A percentile compares a stretch with the other conserved stretches of the same genome.
These are phyloP conservation scores for Xerus rutilus DNA, from an alignment of 2,797 vertebrate genomes.

Conservation along the genomic window DNA sequence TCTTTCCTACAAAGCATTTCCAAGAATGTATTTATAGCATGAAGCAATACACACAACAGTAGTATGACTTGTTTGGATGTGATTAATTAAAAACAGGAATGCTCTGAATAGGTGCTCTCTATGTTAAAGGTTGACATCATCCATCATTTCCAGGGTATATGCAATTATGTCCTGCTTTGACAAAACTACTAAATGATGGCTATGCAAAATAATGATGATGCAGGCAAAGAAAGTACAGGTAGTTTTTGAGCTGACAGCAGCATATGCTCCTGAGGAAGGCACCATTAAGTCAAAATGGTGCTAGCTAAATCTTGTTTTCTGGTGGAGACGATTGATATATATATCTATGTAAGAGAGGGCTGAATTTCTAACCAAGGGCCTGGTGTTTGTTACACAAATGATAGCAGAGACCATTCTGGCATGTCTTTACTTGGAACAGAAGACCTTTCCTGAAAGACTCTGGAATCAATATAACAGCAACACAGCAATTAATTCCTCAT, in stretches of 20 bases:
- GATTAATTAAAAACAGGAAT: conserved; percentile 5
- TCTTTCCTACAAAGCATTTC: neutral
- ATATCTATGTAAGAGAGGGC: neutral
- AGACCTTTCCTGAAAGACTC: neutral
- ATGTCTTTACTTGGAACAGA: neutral
- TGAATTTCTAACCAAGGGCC: neutral
- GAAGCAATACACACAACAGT: neutral
- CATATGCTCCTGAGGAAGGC: neutral
- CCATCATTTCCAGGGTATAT: conserved; percentile 1
- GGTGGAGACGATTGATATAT: neutral
- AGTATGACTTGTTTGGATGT: neutral
- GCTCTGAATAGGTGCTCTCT: neutral
- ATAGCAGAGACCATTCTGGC: neutral
- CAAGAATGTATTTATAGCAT: neutral
- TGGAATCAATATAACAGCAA: neutral
- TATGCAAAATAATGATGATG: neutral
- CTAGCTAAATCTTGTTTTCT: neutral
- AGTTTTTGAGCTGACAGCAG: conserved; percentile 19
- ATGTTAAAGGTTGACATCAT: neutral
- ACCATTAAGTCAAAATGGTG: neutral
- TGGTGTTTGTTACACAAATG: neutral
- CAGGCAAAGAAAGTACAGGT: neutral
- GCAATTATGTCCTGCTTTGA: neutral
- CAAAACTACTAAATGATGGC: conserved; percentile 3
- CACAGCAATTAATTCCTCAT: neutral